These are phyloP conservation scores for Leptobrachium leishanense DNA, from an alignment of 2,113 vertebrate genomes.

Conservation along the genomic window DNA sequence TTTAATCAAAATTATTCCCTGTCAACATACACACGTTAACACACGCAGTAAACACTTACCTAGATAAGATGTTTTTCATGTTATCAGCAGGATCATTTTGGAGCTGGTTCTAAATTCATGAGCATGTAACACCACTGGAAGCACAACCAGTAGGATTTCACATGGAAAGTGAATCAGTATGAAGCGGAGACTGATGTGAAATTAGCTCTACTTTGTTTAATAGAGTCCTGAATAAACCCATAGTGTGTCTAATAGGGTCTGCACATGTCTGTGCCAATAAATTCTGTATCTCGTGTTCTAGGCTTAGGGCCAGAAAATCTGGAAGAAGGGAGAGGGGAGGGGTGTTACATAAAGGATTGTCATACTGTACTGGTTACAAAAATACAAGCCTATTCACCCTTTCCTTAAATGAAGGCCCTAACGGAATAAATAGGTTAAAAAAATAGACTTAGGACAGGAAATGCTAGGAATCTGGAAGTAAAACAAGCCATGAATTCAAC, in stretches of 20 bases:
- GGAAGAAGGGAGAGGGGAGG: constrained; percentile 1
- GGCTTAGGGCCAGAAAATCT: constrained; percentile 31
- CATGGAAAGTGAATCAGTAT: background rate
- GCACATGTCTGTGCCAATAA: constrained; percentile 23
- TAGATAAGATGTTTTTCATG: background rate
- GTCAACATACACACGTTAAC: too few relatives aligned
- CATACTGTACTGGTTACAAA: constrained; percentile 13
- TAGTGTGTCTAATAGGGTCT: constrained; percentile 20
- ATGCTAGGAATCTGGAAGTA: background rate
- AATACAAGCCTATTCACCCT: constrained; percentile 8
- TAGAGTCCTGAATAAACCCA: constrained; percentile 25
- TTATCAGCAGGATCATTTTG: background rate
- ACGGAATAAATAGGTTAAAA: background rate
- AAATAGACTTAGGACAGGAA: background rate
- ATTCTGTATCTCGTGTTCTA: constrained; percentile 32
- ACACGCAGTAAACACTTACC: background rate
- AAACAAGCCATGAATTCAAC: too few relatives aligned
- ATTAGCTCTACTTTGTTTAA: constrained; percentile 10
- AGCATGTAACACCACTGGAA: background rate
- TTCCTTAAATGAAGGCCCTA: background rate
- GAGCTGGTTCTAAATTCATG: background rate
- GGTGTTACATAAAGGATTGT: constrained; percentile 24
- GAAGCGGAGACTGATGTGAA: background rate
- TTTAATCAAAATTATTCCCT: too few relatives aligned
- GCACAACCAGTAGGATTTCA: background rate